Evolutionary conservation across 2,888 invertebrate species (phyloP), one percentile per base, ranked within the genome.

Genomic region (Plagodis pulveraria): DNA sequence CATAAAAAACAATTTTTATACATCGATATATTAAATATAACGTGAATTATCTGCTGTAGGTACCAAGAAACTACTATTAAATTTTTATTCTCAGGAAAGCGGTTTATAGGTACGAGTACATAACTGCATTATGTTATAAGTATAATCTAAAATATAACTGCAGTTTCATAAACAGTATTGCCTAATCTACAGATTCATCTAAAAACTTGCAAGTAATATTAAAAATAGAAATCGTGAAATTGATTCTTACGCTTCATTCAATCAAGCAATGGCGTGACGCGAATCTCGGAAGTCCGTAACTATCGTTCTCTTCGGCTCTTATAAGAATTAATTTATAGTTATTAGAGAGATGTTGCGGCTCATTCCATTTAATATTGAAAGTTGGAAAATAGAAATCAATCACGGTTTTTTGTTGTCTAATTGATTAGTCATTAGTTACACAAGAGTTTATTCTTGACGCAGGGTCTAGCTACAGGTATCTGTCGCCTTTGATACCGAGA

Each of bases 211-310:
- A 12, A 12, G 43, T 49, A 51, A 48, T 56, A 56, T 50, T 52
- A 40, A 45, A 58, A 58, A 63, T 56, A 61, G 61, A 61, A 62
- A 62, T 54, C 62, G 57, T 58, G 12, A 45, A 62, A 62, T 62
- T 55, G 48, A 58, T 62, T 62, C 49, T 49, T n/a, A 44, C 52
- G 49, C 42, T 50, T 6, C 35, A 43, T 42, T 58, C 48, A 45
- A 45, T 47, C 8, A 40, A 40, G 10, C 51, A 54, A 47, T 32
- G 48, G n/a, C n/a, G 38, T 50, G 45, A 5, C 57, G 50, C 44
- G 55, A 44, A 55, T 56, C 8, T 38, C 40, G 35, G 47, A 44
- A 54, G 44, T 43, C 56, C 62, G 43, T 51, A 44, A 51, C 57
- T 47, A 50, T 61, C 50, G 50, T 50, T 54, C 9, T 53, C 44